Base-by-base conservation (phyloP, 2,888 invertebrate genomes). In the Teinopalpus imperialis region DNA sequence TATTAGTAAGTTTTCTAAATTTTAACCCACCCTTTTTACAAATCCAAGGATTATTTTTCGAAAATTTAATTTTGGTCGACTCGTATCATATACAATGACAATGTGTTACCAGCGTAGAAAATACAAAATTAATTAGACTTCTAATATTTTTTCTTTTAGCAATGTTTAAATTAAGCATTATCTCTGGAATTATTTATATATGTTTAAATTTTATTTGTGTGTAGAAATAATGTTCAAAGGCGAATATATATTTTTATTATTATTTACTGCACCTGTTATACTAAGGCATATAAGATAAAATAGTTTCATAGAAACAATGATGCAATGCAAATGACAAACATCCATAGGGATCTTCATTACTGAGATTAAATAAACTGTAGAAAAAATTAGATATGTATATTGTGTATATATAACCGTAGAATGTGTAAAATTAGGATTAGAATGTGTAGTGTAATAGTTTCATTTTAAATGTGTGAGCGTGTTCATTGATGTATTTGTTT, bases 391-490 rank as follows among this genome's bases (percentile, higher is more conserved):
- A 24, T 37, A 16, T 52, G 49, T 52, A 49, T 44, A 49, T 51
- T 52, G 42, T 52, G 52, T 52, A 52, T 49, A 48, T 52, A 48
- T 81, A 82, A 78, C 66, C 54, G 67, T 83, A 86, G 74, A 66
- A 41, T 51, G 65, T 69, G 64, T 68, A 63, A 66, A 67, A 63
- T 65, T 70, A 81, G 75, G 49, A 62, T 54, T 79, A 79, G 74
- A 59, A 73, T 73, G 74, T 79, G 74, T 81, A 80, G 74, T 54
- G 59, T 56, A 16, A 32, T 69, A 66, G 68, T 77, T 76, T 68
- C 63, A 72, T 69, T 70, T 66, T 69, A 63, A 63, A 53, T 63
- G 69, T 64, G 69, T 57, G 69, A 56, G 68, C 60, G 60, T 53
- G 59, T 63, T 54, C 61, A 64, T 71, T 64, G 52, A 43, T 69